phyloP scores from a whole-genome alignment of 2,797 vertebrate genomes.

The Percopsis omiscomaycus region DNA sequence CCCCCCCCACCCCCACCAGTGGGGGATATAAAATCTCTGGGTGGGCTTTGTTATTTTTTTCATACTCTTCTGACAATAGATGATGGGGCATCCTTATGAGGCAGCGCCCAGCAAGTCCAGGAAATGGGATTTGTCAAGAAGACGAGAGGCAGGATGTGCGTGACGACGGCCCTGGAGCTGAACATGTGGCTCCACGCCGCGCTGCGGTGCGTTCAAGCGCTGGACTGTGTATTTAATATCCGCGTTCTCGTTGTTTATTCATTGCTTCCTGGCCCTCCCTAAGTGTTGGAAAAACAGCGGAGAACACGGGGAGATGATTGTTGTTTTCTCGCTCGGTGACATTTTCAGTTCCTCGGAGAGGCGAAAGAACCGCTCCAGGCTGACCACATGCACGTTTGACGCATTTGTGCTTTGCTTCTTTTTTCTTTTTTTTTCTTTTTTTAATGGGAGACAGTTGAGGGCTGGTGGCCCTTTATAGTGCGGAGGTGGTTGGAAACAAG shows the following conservation, averaged over 20 bases:
- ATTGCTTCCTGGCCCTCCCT: constrained; percentile 38
- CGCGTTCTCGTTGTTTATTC: constrained; percentile 47
- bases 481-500: constrained; percentile 36
- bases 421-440: no score
- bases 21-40: constrained; percentile 39
- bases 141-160: constrained; percentile 10
- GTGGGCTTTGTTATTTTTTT: constrained; percentile 44
- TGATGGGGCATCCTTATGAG: constrained; percentile 45
- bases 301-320: constrained; percentile 28
- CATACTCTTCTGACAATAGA: constrained; percentile 55
- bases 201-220: constrained; percentile 29
- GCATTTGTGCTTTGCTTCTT: constrained; percentile 27
- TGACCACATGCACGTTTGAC: constrained; percentile 20
- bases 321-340: constrained; percentile 50
- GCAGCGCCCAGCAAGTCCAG: constrained; percentile 24
- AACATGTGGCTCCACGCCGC: constrained; percentile 25
- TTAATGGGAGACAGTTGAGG: constrained; percentile 45
- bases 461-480: constrained; percentile 41
- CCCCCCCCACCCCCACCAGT: constrained; percentile 11
- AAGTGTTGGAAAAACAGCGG: constrained; percentile 17
- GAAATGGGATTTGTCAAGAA: constrained; percentile 61
- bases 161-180: constrained; percentile 3
- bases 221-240: constrained; percentile 35
- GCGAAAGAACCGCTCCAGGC: constrained; percentile 37
- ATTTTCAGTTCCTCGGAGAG: constrained; percentile 50